These are phyloP conservation scores for Amphipyra tragopoginis DNA, from an alignment of 2,888 invertebrate species.

Conservation along the genomic window DNA sequence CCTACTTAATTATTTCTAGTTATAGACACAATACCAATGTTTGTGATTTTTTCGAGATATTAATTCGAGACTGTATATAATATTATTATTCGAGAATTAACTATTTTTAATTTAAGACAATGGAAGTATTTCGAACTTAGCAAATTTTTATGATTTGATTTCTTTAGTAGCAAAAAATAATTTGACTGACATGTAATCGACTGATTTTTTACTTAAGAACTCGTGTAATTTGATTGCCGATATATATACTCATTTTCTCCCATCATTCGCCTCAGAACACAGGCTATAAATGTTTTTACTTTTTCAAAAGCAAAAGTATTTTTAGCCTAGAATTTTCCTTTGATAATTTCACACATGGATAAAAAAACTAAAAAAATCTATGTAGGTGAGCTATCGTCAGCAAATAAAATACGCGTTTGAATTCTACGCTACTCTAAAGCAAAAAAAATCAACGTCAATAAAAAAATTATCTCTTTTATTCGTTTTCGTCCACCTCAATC, in stretches of 20 bases:
- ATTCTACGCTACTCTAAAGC: neutral
- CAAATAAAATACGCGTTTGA: slow-evolving; percentile 9
- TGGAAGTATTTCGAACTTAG: slow-evolving; percentile 42
- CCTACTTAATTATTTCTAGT: slow-evolving; percentile 34
- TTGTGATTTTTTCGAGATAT: slow-evolving; percentile 61
- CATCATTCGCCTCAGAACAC: too few relatives aligned
- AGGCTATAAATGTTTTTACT: too few relatives aligned
- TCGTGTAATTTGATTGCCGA: slow-evolving; percentile 31
- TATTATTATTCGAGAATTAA: slow-evolving; percentile 53
- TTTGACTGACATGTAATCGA: slow-evolving; percentile 43
- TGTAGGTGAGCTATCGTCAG: neutral
- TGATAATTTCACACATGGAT: neutral
- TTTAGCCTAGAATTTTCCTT: neutral
- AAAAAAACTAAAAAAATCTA: neutral
- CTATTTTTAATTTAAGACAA: slow-evolving; percentile 36
- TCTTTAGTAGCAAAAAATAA: slow-evolving; percentile 22
- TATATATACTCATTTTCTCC: slow-evolving; percentile 27
- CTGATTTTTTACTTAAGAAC: slow-evolving; percentile 52
- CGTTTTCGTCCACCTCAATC: slow-evolving; percentile 16
- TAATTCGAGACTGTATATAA: slow-evolving; percentile 74
- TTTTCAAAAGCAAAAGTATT: neutral
- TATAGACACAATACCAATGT: slow-evolving; percentile 51
- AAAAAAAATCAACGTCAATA: slow-evolving; percentile 2
- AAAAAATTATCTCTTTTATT: slow-evolving; percentile 20
- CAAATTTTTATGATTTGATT: slow-evolving; percentile 32